Base-by-base conservation (phyloP, 1,140 invertebrate genomes). In the Apis mellifera region DNA sequence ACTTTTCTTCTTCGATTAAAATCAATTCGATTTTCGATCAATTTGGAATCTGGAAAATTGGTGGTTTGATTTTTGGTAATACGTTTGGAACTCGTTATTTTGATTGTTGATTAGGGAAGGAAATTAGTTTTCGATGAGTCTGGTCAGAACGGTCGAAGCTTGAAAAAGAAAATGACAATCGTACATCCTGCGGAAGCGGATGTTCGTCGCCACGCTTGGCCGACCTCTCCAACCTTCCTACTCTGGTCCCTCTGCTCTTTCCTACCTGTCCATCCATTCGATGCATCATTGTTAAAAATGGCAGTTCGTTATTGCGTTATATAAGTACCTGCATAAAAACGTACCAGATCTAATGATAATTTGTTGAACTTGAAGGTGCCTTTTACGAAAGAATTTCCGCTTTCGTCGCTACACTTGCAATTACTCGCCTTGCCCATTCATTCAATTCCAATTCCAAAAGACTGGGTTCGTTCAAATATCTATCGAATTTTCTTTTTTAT, bases 121-220 rank as follows among this genome's bases (percentile, higher is more conserved):
- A 57, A 78, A 70, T 42, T 55, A 70, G 77, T 64, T 76, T 57
- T 4, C 17, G 7, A 59, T 59, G 79, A 60, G 54, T 76, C 65
- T 13, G 64, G 48, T 12, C 52, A 23, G 9, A 12, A 19, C 69
- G 26, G 48, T 68, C 72, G 73, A 72, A 81, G 50, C 32, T 21
- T 72, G 71, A 85, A 84, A 79, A 60, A 79, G 65, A 87, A 87
- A 87, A 86, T 87, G 84, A 90, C 89, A 86, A 90, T 90, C 87
- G 88, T 84, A 89, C 92, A 93, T 94, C 93, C 93, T 93, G 92
- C 93, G 92, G 92, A 94, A 94, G 90, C 93, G 93, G 93, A 94
- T 93, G 91, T 88, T 78, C 87, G 83, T 76, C 78, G 89, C 80
- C 87, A 93, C 92, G 93, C 92, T 93, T 91, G 88, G 92, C 91